Evolutionary conservation across 2,888 invertebrate species (phyloP), one percentile per base, ranked within the genome.

Genomic region (Drosophila dives): DNA sequence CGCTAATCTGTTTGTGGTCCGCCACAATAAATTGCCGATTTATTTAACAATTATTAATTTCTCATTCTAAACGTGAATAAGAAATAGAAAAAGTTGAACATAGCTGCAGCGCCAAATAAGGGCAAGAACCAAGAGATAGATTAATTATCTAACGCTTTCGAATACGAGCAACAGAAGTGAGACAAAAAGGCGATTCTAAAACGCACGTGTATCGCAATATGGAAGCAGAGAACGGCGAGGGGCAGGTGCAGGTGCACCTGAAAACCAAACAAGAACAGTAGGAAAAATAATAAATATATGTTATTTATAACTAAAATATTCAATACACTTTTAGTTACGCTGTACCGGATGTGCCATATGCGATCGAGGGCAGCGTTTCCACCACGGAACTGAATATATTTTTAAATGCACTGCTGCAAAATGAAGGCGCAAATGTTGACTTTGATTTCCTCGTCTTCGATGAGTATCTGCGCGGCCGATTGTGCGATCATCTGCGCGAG

Each of bases 371-470:
- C 55, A 95, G 94, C 76, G 95, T 97, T 5, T 94, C 95, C 55
- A 92, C 95, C 15, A 93, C 94, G 29, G 96, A 97, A 68, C 94
- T 98, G 15, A 98, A 97, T 91, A 95, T 94, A 33, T 94, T 98
- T 61, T 93, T 98, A 3, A 97, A 98, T 93, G 95, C 96, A 69
- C 92, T 98, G 69, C 92, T 98, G 42, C 86, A 90, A 23, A 68
- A 63, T 0, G 72, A 80, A 40, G 79, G 75, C 1, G 66, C 60
- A 7, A 40, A 61, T 6, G 86, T 94, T 0, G 96, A 97, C 74
- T 99, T 99, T 94, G 98, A 99, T 93, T 98, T 98, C 91, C 93
- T 99, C 61, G 95, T 98, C 61, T 94, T 95, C 78, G 97, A 96
- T n/a, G 97, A 98, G 92, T 95, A 98, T 79, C 92, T 99, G 49